These are phyloP conservation scores for Novumbra hubbsi DNA, from an alignment of 2,797 vertebrate species.

Conservation along the genomic window DNA sequence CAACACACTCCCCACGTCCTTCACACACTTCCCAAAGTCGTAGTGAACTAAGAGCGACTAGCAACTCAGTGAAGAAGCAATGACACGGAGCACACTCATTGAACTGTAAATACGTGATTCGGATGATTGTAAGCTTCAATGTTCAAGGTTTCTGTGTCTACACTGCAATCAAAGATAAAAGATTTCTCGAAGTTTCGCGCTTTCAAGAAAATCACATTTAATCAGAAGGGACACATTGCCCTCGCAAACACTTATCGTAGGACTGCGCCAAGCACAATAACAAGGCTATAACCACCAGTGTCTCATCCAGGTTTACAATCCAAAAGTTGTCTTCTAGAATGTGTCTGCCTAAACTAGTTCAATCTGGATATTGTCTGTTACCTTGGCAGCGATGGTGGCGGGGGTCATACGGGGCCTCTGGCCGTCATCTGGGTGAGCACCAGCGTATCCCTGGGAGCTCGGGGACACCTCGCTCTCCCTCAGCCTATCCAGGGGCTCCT, in stretches of 20 bases:
- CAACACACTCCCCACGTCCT: background rate
- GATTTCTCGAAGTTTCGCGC: too few relatives aligned
- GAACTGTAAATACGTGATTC: background rate
- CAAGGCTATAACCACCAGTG: background rate
- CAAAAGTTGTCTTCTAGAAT: background rate
- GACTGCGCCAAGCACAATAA: background rate
- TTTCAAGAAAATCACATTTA: too few relatives aligned
- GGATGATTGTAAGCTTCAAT: background rate
- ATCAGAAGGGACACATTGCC: background rate
- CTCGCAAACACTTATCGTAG: background rate
- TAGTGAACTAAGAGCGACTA: too few relatives aligned
- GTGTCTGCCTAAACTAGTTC: background rate
- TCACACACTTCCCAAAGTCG: too few relatives aligned
- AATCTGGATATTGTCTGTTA: conserved; percentile 45
- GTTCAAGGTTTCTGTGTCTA: background rate
- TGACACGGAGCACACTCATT: background rate
- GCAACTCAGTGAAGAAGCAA: background rate
- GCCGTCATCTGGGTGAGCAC: conserved; percentile 71
- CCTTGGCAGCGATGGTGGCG: conserved; percentile 88
- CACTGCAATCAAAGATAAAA: background rate
- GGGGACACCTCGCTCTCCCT: conserved; percentile 82
- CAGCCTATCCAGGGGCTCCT: conserved; percentile 86
- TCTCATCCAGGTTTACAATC: background rate
- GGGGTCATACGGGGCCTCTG: conserved; percentile 84
- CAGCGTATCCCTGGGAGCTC: conserved; percentile 60